Percentiles rank a stretch among this genome's conserved stretches.
These are phyloP conservation scores for Hyles lineata DNA, from an alignment of 2,888 invertebrate genomes.

Conservation along the genomic window DNA sequence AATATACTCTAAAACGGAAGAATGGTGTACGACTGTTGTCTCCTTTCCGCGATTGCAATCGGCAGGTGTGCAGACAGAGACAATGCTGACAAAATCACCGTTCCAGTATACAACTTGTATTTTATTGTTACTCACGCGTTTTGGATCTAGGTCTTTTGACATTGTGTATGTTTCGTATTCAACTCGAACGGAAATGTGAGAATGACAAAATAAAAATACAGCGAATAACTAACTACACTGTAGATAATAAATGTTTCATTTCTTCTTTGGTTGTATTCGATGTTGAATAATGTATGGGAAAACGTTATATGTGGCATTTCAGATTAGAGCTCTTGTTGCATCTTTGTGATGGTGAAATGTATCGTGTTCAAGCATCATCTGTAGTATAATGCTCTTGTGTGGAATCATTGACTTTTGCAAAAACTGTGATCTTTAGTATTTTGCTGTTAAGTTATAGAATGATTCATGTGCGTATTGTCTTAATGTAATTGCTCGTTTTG, in stretches of 20 bases:
- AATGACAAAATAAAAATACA: slow-evolving; percentile 52
- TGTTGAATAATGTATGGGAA: slow-evolving; percentile 51
- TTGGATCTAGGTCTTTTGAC: slow-evolving; percentile 79
- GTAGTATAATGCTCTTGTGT: slow-evolving; percentile 53
- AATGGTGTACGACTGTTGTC: neutral
- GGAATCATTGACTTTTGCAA: slow-evolving; percentile 58
- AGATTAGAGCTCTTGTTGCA: slow-evolving; percentile 55
- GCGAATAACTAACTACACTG: slow-evolving; percentile 58
- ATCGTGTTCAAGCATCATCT: slow-evolving; percentile 54
- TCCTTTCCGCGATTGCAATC: slow-evolving; percentile 16
- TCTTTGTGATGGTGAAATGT: slow-evolving; percentile 51
- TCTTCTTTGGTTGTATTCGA: slow-evolving; percentile 64
- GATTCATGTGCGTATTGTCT: slow-evolving; percentile 27
- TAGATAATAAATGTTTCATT: slow-evolving; percentile 44
- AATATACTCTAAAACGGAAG: slow-evolving; percentile 31
- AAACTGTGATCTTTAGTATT: slow-evolving; percentile 70
- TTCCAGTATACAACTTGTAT: slow-evolving; percentile 68
- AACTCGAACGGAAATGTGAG: slow-evolving; percentile 43
- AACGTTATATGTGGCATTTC: slow-evolving; percentile 50
- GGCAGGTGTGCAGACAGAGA: slow-evolving; percentile 55
- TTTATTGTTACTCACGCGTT: slow-evolving; percentile 66
- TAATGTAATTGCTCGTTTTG: slow-evolving; percentile 11
- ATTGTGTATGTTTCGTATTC: slow-evolving; percentile 64
- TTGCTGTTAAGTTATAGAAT: slow-evolving; percentile 37
- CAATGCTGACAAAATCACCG: slow-evolving; percentile 50